Evolutionary conservation across 2,888 invertebrate species (phyloP), one percentile per base, ranked within the genome.

Genomic region (Thecocarcelia acutangulata): DNA sequence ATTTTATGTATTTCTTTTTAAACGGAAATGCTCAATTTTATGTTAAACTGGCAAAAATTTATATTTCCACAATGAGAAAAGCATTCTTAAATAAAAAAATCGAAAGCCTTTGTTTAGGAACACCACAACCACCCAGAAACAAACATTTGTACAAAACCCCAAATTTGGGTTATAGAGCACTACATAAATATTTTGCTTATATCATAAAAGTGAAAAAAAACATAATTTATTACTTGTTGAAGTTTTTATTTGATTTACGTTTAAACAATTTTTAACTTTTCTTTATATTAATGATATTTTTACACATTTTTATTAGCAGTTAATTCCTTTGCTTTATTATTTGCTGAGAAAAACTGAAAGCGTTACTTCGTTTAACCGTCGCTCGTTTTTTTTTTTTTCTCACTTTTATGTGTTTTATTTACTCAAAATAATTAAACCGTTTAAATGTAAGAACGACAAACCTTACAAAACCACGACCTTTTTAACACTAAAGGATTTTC

Each of bases 391-490:
- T 76, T 79, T 78, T 59, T 70, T 59, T 76, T 58, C 37, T 76
- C 63, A 44, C 1, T 44, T 75, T 15, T 48, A 28, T 72, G 56
- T 50, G 64, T 66, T 24, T 24, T 44, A 33, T 33, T 28, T 64
- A 6, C 4, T 19, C 28, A 48, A 3, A 73, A 64, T 68, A 59
- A 28, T 13, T n/a, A 69, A 40, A 24, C 66, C 78, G 78, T 70
- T 75, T 63, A 61, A 58, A 44, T 48, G 69, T 78, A 69, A 78
- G 77, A 79, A 84, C 85, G 89, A 89, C 88, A 87, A 89, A 78
- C 90, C 89, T 87, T 85, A 88, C 90, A 88, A 90, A 89, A 88
- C 89, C 89, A 89, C 90, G 90, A 89, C 90, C 90, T 89, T 88
- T 90, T 90, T 85, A 88, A 87, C 89, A 90, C 90, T 90, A 87